phyloP scores from a whole-genome alignment of 1,140 invertebrate species.

The Sminthurides bifidus region DNA sequence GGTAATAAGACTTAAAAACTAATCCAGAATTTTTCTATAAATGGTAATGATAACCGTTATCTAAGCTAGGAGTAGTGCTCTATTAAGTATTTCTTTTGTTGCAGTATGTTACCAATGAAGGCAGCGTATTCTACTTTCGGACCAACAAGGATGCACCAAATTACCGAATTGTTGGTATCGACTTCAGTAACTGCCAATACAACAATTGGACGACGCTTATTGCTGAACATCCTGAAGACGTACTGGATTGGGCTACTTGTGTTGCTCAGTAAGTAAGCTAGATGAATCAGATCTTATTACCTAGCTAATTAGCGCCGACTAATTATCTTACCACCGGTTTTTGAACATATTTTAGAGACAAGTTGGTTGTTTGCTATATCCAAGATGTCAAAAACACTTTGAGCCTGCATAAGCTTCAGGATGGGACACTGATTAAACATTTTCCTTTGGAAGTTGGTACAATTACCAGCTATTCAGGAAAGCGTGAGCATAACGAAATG shows the following conservation, averaged over 20 bases:
- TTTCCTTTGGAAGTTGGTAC: conserved; percentile 79
- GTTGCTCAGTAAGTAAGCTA: conserved; percentile 48
- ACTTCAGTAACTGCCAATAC: conserved; percentile 66
- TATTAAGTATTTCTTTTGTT: conserved; percentile 4
- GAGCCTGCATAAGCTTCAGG: conserved; percentile 62
- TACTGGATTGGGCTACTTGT: conserved; percentile 74
- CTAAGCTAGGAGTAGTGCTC: too few relatives aligned
- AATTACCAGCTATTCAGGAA: conserved; percentile 68
- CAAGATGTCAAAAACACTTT: conserved; percentile 75
- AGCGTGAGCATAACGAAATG: conserved; percentile 73
- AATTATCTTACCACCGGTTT: background rate
- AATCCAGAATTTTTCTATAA: too few relatives aligned
- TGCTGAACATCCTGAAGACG: conserved; percentile 70
- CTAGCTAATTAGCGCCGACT: background rate
- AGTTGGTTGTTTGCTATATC: conserved; percentile 81
- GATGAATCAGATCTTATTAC: background rate
- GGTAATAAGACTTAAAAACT: too few relatives aligned
- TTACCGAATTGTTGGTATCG: conserved; percentile 76
- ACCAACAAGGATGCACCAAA: conserved; percentile 91
- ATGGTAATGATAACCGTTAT: too few relatives aligned
- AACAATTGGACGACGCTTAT: conserved; percentile 71
- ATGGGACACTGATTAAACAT: conserved; percentile 55
- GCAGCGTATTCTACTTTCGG: conserved; percentile 60
- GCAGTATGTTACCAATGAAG: conserved; percentile 25
- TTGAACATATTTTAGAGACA: conserved; percentile 43